phyloP scores from a whole-genome alignment of 2,113 vertebrate genomes.

The Corapipo altera region DNA sequence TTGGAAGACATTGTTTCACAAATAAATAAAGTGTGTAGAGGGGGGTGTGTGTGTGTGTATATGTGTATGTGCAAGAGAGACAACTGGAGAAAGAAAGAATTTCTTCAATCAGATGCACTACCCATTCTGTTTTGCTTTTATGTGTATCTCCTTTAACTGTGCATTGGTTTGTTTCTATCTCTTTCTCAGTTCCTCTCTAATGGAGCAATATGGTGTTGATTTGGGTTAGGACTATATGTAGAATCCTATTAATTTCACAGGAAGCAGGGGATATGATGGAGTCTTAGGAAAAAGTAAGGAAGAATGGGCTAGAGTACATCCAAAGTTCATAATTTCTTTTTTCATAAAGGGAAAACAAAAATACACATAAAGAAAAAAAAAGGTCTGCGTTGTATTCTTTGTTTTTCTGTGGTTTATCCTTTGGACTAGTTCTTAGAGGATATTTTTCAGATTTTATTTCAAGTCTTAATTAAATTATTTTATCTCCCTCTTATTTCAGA shows the following conservation, averaged over 20 bases:
- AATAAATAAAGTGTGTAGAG: conserved; percentile 69
- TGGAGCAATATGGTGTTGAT: not conserved
- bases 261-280: not conserved
- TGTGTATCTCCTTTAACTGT: conserved; percentile 9
- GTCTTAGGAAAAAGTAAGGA: not conserved
- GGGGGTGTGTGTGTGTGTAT: not conserved
- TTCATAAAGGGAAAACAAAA: not conserved
- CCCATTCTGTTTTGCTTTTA: conserved; percentile 11
- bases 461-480: not conserved
- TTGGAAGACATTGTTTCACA: conserved; percentile 73
- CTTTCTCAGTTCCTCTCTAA: not conserved
- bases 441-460: not conserved
- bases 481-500: not conserved
- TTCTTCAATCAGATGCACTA: conserved; percentile 45
- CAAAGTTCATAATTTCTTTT: not conserved
- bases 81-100: conserved; percentile 9
- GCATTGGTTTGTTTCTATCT: not conserved
- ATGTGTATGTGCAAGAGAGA: not conserved
- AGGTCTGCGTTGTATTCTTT: not conserved
- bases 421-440: not conserved
- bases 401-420: not conserved
- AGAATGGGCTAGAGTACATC: not conserved
- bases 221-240: not conserved
- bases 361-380: not conserved
- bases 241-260: not conserved